Evolutionary conservation across 2,797 vertebrate species (phyloP), one percentile per base, ranked within the genome.

Genomic region (Eptatretus atami): DNA sequence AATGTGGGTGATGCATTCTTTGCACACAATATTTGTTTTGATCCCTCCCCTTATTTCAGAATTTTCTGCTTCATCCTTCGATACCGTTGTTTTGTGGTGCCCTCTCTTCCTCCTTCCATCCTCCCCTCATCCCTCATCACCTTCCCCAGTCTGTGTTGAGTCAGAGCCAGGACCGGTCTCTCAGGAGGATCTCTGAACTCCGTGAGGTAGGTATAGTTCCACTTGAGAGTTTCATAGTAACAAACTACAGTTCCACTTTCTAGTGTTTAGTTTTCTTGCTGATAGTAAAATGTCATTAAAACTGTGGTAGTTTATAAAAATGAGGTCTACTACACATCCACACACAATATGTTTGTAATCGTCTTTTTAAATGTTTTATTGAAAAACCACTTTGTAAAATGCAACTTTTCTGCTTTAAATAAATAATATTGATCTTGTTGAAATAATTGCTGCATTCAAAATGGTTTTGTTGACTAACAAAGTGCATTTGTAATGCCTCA

Each of bases 141-240:
- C 31, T 9, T 3, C 55, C 54, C 25, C 11, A 96, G 92, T 77
- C 70, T 66, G 81, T 98, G 73, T 78, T 96, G 70, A 84, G 84
- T 76, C 85, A 93, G 75, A 86, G 83, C 77, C 90, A 98, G 72
- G 88, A 94, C 72, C 96, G 94, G 80, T 71, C 87, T 65, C 80
- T 98, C 66, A 81, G 86, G 63, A 80, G 86, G 76, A 88, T 94
- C 73, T 84, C 80, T 68, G 90, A 98, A 70, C 78, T 98, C 63
- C 78, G 84, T 71, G 86, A 95, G 82, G 87, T 90, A 75, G 60
- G 64, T 12, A 53, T 13, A 60, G 55, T 60, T 60, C 19, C 24
- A 10, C 15, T 60, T 15, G 11, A 60, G 12, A 60, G 15, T 60
- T 15, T 12, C 10, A 60, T 2, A 60, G 1, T 10, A 15, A 1